These are phyloP conservation scores for Lumbricus terrestris DNA, from an alignment of 2,888 invertebrate genomes.

Conservation along the genomic window DNA sequence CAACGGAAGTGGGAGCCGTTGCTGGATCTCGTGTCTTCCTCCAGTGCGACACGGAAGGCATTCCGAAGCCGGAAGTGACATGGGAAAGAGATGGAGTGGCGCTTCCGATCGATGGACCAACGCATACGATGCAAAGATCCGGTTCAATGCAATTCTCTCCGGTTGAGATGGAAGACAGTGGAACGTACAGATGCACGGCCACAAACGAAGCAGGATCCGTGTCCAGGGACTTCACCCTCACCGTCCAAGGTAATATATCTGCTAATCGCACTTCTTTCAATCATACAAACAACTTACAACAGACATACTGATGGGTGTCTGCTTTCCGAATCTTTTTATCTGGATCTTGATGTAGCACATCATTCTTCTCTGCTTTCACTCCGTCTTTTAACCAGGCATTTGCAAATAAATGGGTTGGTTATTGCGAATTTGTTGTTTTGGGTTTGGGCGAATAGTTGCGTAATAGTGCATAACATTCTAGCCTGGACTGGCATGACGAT, in stretches of 20 bases:
- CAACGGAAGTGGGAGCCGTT: constrained; percentile 52
- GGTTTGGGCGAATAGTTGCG: neutral
- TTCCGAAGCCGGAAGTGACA: constrained; percentile 63
- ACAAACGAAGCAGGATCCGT: constrained; percentile 60
- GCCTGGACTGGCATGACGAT: too few species aligned
- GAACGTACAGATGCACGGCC: constrained; percentile 60
- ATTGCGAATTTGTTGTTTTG: neutral
- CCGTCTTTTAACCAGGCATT: too few species aligned
- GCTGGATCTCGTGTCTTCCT: constrained; percentile 54
- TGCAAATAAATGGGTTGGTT: neutral
- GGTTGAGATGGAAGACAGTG: constrained; percentile 57
- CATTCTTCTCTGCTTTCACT: too few species aligned
- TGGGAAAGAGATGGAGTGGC: constrained; percentile 65
- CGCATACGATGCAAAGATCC: constrained; percentile 28
- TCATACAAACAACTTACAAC: neutral
- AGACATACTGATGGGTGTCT: too few species aligned
- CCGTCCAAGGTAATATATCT: constrained; percentile 49
- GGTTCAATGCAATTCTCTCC: constrained; percentile 54
- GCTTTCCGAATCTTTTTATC: too few species aligned
- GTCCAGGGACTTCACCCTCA: constrained; percentile 44
- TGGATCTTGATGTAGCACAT: too few species aligned
- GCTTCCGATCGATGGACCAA: neutral
- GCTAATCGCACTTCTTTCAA: neutral
- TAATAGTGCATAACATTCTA: too few species aligned
- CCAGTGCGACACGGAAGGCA: constrained; percentile 58